Evolutionary conservation across 2,113 vertebrate species (phyloP), one percentile per base, ranked within the genome.

Genomic region (Onychostoma macrolepis): DNA sequence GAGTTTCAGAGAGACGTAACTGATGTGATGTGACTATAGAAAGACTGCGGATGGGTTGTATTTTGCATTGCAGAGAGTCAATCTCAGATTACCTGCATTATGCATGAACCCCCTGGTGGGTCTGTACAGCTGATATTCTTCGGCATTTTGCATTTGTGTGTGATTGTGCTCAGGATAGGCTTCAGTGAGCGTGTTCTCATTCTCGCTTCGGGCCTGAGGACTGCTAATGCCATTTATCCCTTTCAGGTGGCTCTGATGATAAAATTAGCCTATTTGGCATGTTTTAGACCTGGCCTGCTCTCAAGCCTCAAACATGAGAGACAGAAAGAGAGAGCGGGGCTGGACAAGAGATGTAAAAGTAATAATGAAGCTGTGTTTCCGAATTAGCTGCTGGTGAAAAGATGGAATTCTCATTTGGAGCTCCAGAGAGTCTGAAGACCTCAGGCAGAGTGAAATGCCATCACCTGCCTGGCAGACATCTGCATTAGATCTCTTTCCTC

Each of bases 221-320:
- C 85, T 85, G 85, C 75, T 86, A 80, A 87, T 86, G 48, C 84
- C 75, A 81, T 88, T 87, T 84, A 85, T 83, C 87, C 61, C 56
- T 85, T 86, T 82, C 86, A 76, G 85, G 83, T 82, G 80, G 67
- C 61, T 85, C 69, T 72, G 83, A 89, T 89, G 87, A 89, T 88
- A 28, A 71, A 89, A 85, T 85, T 87, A 75, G 83, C 33, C 45
- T 71, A 6, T 77, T 84, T 87, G 84, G 83, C 83, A 67, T 30
- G 69, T 41, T 63, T 80, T 63, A n/a, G 24, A n/a, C 21, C 30
- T 80, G 6, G 74, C n/a, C 13, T 76, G n/a, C n/a, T 48, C 24
- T 48, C 74, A 76, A 61, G 33, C 56, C 33, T 63, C 26, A 36
- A 63, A 63, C 36, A 63, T 15, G 36, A 41, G 24, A 15, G 53